Evolutionary conservation across 2,113 vertebrate species (phyloP).

Genomic region (Ammodytes marinus): DNA sequence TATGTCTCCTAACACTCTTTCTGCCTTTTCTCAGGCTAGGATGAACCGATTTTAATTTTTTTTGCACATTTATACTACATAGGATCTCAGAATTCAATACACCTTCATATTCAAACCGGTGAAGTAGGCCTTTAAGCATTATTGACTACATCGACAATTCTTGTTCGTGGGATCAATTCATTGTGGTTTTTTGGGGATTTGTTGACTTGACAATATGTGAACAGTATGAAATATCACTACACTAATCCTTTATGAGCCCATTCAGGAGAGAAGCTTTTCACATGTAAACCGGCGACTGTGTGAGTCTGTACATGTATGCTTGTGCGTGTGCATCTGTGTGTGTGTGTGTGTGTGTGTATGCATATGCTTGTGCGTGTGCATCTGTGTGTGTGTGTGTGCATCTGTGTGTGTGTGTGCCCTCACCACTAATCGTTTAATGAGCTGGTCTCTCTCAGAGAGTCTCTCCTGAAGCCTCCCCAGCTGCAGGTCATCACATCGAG

Average conservation of each 20-base stretch:
- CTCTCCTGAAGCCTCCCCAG: constrained; percentile 91
- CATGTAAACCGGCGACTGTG: background rate
- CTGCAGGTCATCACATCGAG: constrained; percentile 88
- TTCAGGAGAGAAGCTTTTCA: background rate
- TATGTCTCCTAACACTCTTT: too few species aligned
- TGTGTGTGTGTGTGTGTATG: background rate
- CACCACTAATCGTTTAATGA: constrained; percentile 92
- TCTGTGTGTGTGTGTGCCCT: constrained; percentile 65
- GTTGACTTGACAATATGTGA: background rate
- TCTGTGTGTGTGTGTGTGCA: background rate
- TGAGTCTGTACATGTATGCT: background rate
- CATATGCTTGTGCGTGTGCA: background rate
- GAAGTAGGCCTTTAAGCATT: too few species aligned
- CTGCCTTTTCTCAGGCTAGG: too few species aligned
- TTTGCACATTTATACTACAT: too few species aligned
- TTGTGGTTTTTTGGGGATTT: background rate
- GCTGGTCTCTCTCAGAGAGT: constrained; percentile 90
- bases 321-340: background rate
- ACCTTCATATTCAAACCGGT: too few species aligned
- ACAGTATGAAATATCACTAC: background rate
- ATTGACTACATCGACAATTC: background rate
- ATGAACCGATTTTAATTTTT: too few species aligned
- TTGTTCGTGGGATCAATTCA: background rate
- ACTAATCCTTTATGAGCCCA: background rate
- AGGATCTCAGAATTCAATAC: too few species aligned